Base-by-base conservation (phyloP, 1,140 invertebrate species). In the Delia radicum region DNA sequence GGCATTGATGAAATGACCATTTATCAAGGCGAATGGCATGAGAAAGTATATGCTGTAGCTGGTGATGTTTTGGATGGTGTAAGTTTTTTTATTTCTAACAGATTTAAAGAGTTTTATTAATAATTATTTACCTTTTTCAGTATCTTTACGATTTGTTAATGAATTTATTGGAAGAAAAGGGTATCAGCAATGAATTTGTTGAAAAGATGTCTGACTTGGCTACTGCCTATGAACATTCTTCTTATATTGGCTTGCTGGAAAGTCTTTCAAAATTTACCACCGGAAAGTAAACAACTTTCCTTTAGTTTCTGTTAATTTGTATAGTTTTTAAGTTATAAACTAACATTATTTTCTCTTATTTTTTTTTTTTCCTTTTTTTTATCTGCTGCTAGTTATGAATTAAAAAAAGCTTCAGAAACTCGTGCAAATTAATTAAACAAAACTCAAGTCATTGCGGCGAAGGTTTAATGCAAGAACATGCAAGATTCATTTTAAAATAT, bases 131-230 rank as follows among this genome's bases (percentile, higher is more conserved):
- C n/a, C n/a, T n/a, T 91, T 13, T 76, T 62, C 88, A 96, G 95
- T 95, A 96, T 83, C 87, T 98, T 27, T 98, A 98, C 83, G 96
- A 98, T 86, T 89, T 98, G 24, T 87, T 98, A 55, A 95, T 98
- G 94, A 97, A 97, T 81, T 90, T 95, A 75, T 88, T 98, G 71
- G 96, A 98, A 85, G 96, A 98, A 82, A 95, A 97, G 81, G 96
- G 96, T 29, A 90, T 98, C 75, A 93, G 92, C 76, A 96, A 97
- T 84, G 94, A 96, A 78, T 98, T 98, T 88, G 93, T 92, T 10
- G 93, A 95, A 74, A 94, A 97, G 85, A 80, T 98, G 0, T 91
- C 94, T 0, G 92, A 95, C 61, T 91, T 95, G 78, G 94, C 94
- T 81, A 98, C 96, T 2, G 90, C 89, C 15, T 97, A 98, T 82